phyloP scores from a whole-genome alignment of 2,797 vertebrate species.

The Acrossocheilus wenchowensis region DNA sequence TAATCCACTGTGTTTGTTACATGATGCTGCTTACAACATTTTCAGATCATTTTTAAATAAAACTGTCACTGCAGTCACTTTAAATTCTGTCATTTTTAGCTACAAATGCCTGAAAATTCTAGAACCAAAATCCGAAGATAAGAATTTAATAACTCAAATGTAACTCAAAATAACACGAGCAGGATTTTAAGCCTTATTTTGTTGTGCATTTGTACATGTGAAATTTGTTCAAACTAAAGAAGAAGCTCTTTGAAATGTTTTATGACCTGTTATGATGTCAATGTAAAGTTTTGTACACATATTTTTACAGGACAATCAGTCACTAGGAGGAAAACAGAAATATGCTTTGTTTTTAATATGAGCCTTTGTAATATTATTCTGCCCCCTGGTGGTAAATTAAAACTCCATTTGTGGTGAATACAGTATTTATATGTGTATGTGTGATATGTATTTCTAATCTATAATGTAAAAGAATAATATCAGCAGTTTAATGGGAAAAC shows the following conservation, averaged over 20 bases:
- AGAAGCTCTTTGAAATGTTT: slow-evolving; percentile 18
- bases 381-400: slow-evolving; percentile 19
- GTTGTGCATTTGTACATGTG: neutral
- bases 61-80: neutral
- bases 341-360: neutral
- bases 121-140: neutral
- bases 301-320: slow-evolving; percentile 23
- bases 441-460: neutral
- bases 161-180: neutral
- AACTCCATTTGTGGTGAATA: slow-evolving; percentile 15
- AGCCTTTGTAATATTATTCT: slow-evolving; percentile 1
- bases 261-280: slow-evolving; percentile 6
- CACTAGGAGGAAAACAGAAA: neutral
- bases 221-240: neutral
- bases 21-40: neutral
- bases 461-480: neutral
- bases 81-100: neutral
- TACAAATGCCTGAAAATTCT: neutral
- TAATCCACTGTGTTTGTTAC: neutral
- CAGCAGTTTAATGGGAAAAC: neutral
- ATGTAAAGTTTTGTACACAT: slow-evolving; percentile 13
- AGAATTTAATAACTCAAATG: neutral
- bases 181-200: slow-evolving; percentile 16
- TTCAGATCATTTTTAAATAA: neutral
- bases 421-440: neutral